Evolutionary conservation across 2,888 invertebrate species (phyloP).

Genomic region (Caenorhabditis imperialis): DNA sequence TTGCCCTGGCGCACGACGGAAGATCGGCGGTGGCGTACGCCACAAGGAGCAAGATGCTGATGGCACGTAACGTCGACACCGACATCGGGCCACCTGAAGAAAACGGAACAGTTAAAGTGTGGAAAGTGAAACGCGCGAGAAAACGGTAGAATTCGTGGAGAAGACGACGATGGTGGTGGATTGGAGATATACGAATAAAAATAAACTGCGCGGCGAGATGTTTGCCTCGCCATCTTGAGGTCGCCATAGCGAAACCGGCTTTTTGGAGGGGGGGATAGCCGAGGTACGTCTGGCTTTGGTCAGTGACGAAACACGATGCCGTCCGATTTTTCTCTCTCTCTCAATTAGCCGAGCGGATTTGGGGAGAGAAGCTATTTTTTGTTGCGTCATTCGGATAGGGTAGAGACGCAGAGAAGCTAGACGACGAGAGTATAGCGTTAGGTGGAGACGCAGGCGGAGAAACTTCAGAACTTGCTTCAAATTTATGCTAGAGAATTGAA

Average conservation of each 20-base stretch:
- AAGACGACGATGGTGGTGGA: conserved; percentile 6
- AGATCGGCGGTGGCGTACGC: conserved; percentile 64
- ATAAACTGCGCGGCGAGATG: conserved; percentile 8
- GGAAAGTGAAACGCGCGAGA: conserved; percentile 25
- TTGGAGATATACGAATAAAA: conserved; percentile 18
- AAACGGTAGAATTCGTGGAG: conserved; percentile 13
- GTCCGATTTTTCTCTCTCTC: conserved; percentile 3
- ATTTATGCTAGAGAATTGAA: too few relatives aligned
- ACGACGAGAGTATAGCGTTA: too few relatives aligned
- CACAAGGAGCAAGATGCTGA: conserved; percentile 38
- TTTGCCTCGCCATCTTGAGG: conserved; percentile 48
- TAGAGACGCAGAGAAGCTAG: too few relatives aligned
- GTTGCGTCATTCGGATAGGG: conserved; percentile 47
- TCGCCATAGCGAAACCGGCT: conserved; percentile 39
- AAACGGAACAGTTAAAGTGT: conserved; percentile 11
- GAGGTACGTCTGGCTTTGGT: conserved; percentile 6
- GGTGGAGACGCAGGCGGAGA: too few relatives aligned
- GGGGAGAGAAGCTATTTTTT: conserved; percentile 27
- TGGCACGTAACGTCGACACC: conserved; percentile 53
- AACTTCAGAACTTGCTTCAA: too few relatives aligned
- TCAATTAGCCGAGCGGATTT: conserved; percentile 29
- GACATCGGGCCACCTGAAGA: conserved; percentile 48
- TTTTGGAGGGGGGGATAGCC: conserved; percentile 35
- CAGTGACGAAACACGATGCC: conserved; percentile 36
- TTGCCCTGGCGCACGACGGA: conserved; percentile 72